Evolutionary conservation across 2,797 vertebrate species (phyloP), one percentile per base, ranked within the genome.

Genomic region (Falco columbarius): DNA sequence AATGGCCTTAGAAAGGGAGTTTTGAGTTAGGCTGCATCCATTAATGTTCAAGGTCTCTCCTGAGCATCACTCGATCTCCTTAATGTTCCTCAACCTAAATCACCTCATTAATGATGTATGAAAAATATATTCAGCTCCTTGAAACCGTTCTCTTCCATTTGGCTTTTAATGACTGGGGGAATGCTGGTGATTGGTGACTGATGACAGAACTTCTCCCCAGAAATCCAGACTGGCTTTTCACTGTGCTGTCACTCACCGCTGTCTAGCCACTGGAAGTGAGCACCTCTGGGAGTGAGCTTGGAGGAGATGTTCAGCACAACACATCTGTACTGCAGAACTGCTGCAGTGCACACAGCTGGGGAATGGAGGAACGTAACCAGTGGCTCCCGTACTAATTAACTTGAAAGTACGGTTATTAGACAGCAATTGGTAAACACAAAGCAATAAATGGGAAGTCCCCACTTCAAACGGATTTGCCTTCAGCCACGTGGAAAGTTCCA

Each of bases 181-280:
- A 38, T 76, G 24, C 73, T n/a, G 73, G 77, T 75, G 59, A 15
- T 24, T 66, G 90, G 22, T 81, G 93, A 30, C 76, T 84, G 89
- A 51, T 96, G 93, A 95, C 89, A 96, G 92, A 47, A 86, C 34
- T 73, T 92, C 70, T 96, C 90, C 82, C 84, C 91, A 85, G 76
- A 76, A 94, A 80, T 73, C 56, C 93, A 70, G 94, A 1, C 71
- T 32, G 63, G 32, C 86, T 93, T 97, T 95, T 94, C 93, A 94
- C 44, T 30, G 2, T 10, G 36, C 51, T 82, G 62, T 96, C 91
- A 86, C 86, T 94, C 93, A 52, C 32, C n/a, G 4, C 10, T 59
- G 58, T 47, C 70, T 49, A 56, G 8, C 86, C 62, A 18, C 74
- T 81, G 74, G 42, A 66, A 92, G 74, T 0, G 2, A 81, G 65